These are phyloP conservation scores for Mylabris sibirica DNA, from an alignment of 2,888 invertebrate genomes.

Conservation along the genomic window DNA sequence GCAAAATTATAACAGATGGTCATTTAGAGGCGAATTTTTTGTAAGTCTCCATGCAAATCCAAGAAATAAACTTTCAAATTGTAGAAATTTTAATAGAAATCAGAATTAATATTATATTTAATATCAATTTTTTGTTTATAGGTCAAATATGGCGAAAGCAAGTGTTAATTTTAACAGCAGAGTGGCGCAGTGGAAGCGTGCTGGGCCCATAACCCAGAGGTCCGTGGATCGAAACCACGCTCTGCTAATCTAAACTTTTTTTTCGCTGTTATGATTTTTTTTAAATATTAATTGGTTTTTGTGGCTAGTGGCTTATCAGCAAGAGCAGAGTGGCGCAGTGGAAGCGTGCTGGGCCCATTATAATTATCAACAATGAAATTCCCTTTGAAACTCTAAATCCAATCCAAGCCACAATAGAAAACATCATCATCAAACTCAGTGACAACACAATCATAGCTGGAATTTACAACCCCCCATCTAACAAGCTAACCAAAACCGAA, in stretches of 20 bases:
- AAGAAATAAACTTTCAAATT: no score
- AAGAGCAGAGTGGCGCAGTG: constrained; percentile 79
- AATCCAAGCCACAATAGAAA: no score
- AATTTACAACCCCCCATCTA: constrained; percentile 15
- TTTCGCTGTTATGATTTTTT: constrained; percentile 2
- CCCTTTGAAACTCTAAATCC: no score
- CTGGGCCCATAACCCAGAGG: constrained; percentile 90
- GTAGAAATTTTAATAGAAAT: no score
- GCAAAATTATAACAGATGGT: neutral
- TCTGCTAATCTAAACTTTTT: constrained; percentile 65
- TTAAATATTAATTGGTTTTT: neutral
- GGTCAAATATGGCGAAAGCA: neutral
- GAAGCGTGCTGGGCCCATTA: constrained; percentile 83
- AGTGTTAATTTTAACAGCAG: constrained; percentile 63
- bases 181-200: constrained; percentile 86
- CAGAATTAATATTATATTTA: no score
- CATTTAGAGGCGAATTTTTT: no score
- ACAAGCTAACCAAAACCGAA: neutral
- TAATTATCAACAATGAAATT: no score
- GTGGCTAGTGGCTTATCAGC: neutral
- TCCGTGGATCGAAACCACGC: constrained; percentile 91
- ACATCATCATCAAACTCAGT: no score
- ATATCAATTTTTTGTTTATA: no score
- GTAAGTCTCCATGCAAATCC: no score
- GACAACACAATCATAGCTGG: no score